phyloP scores from a whole-genome alignment of 2,888 invertebrate species.

The Graphium colonna region DNA sequence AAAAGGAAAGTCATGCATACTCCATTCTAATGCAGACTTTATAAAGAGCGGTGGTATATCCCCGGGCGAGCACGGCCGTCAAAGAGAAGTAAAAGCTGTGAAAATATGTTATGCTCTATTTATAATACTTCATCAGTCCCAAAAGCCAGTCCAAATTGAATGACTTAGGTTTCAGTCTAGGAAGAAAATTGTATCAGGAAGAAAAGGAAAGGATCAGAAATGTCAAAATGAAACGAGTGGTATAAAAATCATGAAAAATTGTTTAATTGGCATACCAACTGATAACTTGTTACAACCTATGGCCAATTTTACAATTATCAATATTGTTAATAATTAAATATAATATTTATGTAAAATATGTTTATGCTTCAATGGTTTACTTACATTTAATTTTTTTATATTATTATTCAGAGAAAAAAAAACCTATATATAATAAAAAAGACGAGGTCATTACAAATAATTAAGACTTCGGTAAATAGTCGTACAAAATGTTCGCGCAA shows the following conservation, averaged over 20 bases:
- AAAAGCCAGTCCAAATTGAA: too few species aligned
- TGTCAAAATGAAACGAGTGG: conserved; percentile 57
- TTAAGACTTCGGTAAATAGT: conserved; percentile 65
- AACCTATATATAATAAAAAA: conserved; percentile 54
- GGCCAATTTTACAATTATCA: conserved; percentile 80
- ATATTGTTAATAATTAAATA: conserved; percentile 79
- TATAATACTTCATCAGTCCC: too few species aligned
- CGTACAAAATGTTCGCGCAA: conserved; percentile 62
- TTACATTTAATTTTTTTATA: conserved; percentile 76
- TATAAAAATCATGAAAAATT: conserved; percentile 79
- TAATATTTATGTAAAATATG: conserved; percentile 80
- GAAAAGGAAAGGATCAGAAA: too few species aligned
- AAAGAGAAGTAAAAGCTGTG: too few species aligned
- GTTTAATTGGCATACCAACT: conserved; percentile 79
- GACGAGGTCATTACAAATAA: conserved; percentile 51
- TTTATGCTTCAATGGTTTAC: conserved; percentile 78
- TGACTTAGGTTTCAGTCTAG: too few species aligned
- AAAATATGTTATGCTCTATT: too few species aligned
- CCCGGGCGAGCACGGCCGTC: too few species aligned
- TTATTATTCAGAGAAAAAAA: conserved; percentile 69
- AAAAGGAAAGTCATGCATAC: too few species aligned
- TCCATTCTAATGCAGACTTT: too few species aligned
- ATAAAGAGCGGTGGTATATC: too few species aligned
- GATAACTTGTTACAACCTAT: conserved; percentile 79
- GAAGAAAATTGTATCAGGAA: too few species aligned